Conservation (phyloP, 2,113 vertebrate species). For the Cariama cristata region DNA sequence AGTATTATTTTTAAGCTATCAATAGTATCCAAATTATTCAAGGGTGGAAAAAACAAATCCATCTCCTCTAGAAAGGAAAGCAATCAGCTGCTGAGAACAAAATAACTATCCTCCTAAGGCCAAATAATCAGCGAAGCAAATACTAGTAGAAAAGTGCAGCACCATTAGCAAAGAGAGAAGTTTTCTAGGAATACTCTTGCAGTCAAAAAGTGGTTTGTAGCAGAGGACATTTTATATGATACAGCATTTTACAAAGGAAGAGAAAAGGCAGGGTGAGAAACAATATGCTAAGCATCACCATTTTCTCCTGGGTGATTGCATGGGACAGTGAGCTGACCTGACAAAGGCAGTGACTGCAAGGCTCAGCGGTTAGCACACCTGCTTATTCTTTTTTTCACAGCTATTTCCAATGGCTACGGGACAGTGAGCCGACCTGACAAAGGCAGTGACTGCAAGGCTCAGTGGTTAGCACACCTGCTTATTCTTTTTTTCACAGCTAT, state of each 20-base stretch:
- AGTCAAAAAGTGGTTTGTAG: background rate
- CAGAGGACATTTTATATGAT: fast-evolving
- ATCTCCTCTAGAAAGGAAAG: background rate
- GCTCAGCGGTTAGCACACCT: background rate
- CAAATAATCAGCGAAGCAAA: conserved; percentile 16
- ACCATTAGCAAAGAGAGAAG: background rate
- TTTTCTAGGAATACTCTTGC: background rate
- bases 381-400: background rate
- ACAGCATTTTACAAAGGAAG: background rate
- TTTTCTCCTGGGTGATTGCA: background rate
- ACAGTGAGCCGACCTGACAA: no score
- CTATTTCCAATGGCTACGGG: background rate
- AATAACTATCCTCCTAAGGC: background rate
- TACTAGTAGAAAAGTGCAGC: background rate
- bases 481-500: no score
- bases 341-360: background rate
- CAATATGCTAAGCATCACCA: background rate
- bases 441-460: background rate
- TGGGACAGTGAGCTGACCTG: background rate
- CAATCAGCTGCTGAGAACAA: background rate
- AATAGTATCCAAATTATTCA: conserved; percentile 33
- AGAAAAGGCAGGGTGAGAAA: background rate
- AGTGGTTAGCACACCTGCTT: background rate
- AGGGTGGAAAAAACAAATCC: conserved; percentile 15
- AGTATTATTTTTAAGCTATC: background rate